Percentiles rank a stretch among this genome's conserved stretches.
Conservation (phyloP, 2,888 invertebrate species). For the Calameuta idolon region DNA sequence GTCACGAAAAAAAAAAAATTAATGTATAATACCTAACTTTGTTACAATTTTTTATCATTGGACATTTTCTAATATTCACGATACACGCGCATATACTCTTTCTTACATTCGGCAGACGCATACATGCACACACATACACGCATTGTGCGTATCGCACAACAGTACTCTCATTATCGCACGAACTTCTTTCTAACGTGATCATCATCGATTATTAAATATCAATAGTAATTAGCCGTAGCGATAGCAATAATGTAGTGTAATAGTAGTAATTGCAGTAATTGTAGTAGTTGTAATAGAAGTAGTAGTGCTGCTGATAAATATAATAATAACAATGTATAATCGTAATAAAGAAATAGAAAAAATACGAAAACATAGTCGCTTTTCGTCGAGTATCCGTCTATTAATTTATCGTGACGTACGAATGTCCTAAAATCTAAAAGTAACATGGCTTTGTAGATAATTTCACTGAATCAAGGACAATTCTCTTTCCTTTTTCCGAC, state of each 20-base stretch:
- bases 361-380: conserved; percentile 26
- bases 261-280: background rate
- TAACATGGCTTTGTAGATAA: background rate
- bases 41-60: conserved; percentile 5
- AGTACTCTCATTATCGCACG: background rate
- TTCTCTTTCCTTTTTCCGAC: background rate
- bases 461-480: background rate
- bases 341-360: conserved; percentile 31
- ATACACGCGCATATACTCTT: conserved; percentile 13
- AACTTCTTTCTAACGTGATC: background rate
- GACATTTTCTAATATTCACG: conserved; percentile 1
- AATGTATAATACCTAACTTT: conserved; percentile 14
- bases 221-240: conserved; percentile 23
- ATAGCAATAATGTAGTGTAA: conserved; percentile 19
- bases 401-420: background rate
- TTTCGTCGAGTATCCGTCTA: background rate
- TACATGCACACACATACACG: conserved; percentile 22
- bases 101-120: conserved; percentile 18
- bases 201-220: conserved; percentile 24
- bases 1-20: conserved; percentile 23
- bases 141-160: background rate
- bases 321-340: conserved; percentile 28
- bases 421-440: background rate
- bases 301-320: conserved; percentile 23
- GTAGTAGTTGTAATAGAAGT: background rate